Base-by-base conservation (phyloP, 2,113 vertebrate species). In the Sterrhoptilus dennistouni region DNA sequence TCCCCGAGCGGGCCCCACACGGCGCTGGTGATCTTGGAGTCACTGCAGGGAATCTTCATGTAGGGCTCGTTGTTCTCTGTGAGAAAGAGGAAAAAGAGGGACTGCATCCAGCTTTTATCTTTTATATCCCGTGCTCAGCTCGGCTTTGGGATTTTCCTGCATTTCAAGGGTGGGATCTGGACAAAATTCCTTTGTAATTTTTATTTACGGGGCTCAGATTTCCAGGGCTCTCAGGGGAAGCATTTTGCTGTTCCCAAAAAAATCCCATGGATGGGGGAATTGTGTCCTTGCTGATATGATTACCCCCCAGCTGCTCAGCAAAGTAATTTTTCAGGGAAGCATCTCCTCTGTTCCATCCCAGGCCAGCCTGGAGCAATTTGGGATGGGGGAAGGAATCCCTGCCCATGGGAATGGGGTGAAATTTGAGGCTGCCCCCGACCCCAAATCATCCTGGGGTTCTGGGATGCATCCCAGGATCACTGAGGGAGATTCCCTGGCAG, bases 1-100 rank as follows among this genome's bases (percentile, higher is more conserved):
- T 99, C 99, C 25, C 99, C 99, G 45, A 99, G 97, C 0, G 99
- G 99, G 5, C 99, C 99, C 99, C 99, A 99, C 45, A 99, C 99
- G 0, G 99, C 99, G 33, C 99, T 99, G 23, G 99, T 99, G 97
- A 99, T 99, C 97, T 99, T 99, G 31, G 98, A 98, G 1, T 99
- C 99, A 0, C 93, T 99, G 97, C 99, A 99, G 21, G 99, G 98
- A 21, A 99, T 96, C 20, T 99, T 99, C 97, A 98, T 97, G 97
- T 99, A 99, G 5, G 99, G 99, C 96, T 99, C 98, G 50, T 99
- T 99, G 97, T 98, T 99, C 72, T 99, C 99, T 99, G 97, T 28
- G 63, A 87, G 52, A 63, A 38, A 17, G 25, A 36, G 52, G 28
- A 8, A 12, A 5, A 15, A 4, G 9, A 29, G 57, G 63, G 76